A percentile compares a stretch with the other conserved stretches of the same genome.
phyloP scores from a whole-genome alignment of 2,113 vertebrate species.

The Donacobius atricapilla region DNA sequence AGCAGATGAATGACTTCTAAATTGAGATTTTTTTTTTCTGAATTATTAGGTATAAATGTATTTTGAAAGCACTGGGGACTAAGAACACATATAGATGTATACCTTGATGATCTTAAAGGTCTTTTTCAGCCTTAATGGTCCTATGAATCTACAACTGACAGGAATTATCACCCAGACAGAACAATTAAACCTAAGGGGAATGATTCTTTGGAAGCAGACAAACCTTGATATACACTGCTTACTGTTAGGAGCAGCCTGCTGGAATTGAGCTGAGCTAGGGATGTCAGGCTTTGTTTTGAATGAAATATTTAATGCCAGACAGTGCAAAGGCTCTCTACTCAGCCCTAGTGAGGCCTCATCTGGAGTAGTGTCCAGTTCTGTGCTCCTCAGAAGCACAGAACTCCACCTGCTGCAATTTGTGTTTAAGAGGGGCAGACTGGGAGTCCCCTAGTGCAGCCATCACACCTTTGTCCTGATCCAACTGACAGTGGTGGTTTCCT shows the following conservation, averaged over 20 bases:
- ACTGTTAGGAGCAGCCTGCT: neutral
- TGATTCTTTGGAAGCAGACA: neutral
- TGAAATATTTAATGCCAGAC: too few relatives aligned
- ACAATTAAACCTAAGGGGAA: neutral
- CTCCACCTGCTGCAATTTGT: neutral
- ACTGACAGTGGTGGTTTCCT: rapidly evolving
- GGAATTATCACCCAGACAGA: neutral
- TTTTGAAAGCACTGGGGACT: neutral
- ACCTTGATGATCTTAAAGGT: neutral
- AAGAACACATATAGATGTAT: neutral
- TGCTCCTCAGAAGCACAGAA: too few relatives aligned
- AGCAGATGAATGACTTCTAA: neutral
- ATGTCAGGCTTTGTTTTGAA: too few relatives aligned
- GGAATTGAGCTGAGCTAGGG: neutral
- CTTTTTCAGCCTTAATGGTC: neutral
- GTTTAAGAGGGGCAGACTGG: neutral
- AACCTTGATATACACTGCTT: neutral
- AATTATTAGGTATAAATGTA: neutral
- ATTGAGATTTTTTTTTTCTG: neutral
- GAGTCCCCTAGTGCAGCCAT: neutral
- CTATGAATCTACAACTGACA: neutral
- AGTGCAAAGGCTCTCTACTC: too few relatives aligned
- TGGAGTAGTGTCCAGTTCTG: too few relatives aligned
- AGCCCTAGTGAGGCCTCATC: too few relatives aligned
- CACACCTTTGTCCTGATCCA: neutral